Base-by-base conservation (phyloP, 2,797 vertebrate genomes). In the Balearica regulorum region DNA sequence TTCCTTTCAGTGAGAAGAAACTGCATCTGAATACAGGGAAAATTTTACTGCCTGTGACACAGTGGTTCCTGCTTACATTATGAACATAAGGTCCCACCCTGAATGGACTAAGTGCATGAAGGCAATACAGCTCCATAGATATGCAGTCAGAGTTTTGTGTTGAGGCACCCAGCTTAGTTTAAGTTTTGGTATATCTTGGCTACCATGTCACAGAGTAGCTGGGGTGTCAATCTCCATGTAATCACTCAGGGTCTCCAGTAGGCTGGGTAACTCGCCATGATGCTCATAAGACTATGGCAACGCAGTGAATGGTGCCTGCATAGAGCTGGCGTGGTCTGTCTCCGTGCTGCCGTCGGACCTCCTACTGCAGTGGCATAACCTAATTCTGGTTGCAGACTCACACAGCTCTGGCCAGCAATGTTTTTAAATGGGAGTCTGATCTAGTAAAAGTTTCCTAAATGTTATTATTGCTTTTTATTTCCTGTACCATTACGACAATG, bases 1-100 rank as follows among this genome's bases (percentile, higher is more conserved):
- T 82, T 96, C 86, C 17, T 89, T 81, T 91, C 64, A 96, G 48
- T 89, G 75, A 79, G 83, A 95, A 91, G 44, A 95, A 96, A 86
- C 10, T 49, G 16, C 76, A 87, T 71, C 43, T 91, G 70, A 93
- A 68, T 90, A 90, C 37, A 48, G 83, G 31, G 76, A 77, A 96
- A 93, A 95, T 75, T 41, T 64, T 75, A 83, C 79, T 93, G 58
- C 76, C 53, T 90, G 13, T 85, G 70, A 86, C 82, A 86, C 33
- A 79, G 89, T 90, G 75, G 46, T 94, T 94, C 66, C 51, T 78
- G 44, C 51, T 76, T 71, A 49, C 26, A 9, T 33, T 75, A 18
- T 0, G 2, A 54, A 71, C 6, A 9, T 19, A 35, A 82, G 13
- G n/a, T 78, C 31, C 22, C 22, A 33, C 11, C 13, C 18, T 78